Evolutionary conservation across 2,797 vertebrate species (phyloP), one percentile per base, ranked within the genome.

Genomic region (Acanthurus leucopareius): DNA sequence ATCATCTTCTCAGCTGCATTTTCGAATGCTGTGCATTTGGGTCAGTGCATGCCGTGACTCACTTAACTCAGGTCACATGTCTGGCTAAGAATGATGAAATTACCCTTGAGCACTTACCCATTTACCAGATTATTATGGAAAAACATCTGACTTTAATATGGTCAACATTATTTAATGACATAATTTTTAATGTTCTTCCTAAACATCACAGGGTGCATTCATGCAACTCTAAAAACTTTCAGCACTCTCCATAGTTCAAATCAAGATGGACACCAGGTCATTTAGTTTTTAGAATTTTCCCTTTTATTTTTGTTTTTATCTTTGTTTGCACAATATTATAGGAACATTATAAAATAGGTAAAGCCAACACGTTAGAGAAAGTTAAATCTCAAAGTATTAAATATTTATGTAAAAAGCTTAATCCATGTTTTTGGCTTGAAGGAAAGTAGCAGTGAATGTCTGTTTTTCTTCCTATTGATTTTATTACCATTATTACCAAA

Each of bases 41-140:
- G 11, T 57, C 44, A 22, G 49, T 10, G 42, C 32, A 28, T 10
- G 28, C 11, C 9, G 16, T 35, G 57, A 54, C 61, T 75, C 22
- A 45, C 68, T 48, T 69, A 45, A 76, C 7, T 76, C 15, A n/a
- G 11, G 53, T 57, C 48, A 73, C n/a, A 40, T 49, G 42, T 69
- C 22, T 44, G 20, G 4, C 72, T 73, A 59, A 38, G 38, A 57
- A 42, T 73, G 28, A 74, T 71, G 64, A 1, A 58, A 49, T 48
- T 28, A 66, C 25, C 38, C 47, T 45, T 22, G n/a, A 4, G 32
- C 28, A n/a, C 67, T 73, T 48, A 62, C 54, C 40, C 4, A 38
- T 60, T 70, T 38, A 59, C 53, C 17, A 52, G 52, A 40, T 52
- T 60, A 17, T 59, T 45, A n/a, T 45, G 40, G 52, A 40, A 47